Conservation (phyloP, 2,888 invertebrate genomes). For the Nymphalis urticae region DNA sequence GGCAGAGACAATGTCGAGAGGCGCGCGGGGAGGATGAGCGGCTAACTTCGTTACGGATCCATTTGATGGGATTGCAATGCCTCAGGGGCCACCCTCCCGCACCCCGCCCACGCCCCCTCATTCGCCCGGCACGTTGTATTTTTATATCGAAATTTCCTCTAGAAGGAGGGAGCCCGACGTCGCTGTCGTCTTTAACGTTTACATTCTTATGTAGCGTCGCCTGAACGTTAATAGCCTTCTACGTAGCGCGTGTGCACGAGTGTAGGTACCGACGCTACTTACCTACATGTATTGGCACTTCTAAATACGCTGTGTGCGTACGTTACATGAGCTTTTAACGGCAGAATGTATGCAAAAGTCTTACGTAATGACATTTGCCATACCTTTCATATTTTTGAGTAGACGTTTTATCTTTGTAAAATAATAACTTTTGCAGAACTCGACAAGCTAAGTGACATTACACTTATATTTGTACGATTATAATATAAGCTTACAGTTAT, state of each 20-base stretch:
- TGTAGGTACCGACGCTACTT: slow-evolving; percentile 41
- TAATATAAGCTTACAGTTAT: too few relatives aligned
- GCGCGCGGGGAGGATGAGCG: slow-evolving; percentile 81
- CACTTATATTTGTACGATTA: not conserved
- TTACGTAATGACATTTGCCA: slow-evolving; percentile 64
- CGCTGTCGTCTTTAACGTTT: slow-evolving; percentile 80
- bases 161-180: slow-evolving; percentile 70
- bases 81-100: slow-evolving; percentile 72
- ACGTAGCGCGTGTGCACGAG: slow-evolving; percentile 59
- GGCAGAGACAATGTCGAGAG: slow-evolving; percentile 81
- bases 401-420: slow-evolving; percentile 20
- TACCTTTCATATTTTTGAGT: slow-evolving; percentile 70
- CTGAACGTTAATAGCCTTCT: slow-evolving; percentile 78
- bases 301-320: slow-evolving; percentile 51
- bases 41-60: slow-evolving; percentile 90
- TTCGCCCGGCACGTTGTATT: slow-evolving; percentile 70
- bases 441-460: not conserved
- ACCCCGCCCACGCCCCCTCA: slow-evolving; percentile 50
- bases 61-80: slow-evolving; percentile 88
- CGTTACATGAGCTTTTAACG: slow-evolving; percentile 71
- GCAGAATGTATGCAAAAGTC: slow-evolving; percentile 61
- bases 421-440: not conserved
- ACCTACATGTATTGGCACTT: slow-evolving; percentile 37
- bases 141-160: slow-evolving; percentile 82
- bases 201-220: slow-evolving; percentile 81